Base-by-base conservation (phyloP, 2,797 vertebrate genomes). In the Erpetoichthys calabaricus region DNA sequence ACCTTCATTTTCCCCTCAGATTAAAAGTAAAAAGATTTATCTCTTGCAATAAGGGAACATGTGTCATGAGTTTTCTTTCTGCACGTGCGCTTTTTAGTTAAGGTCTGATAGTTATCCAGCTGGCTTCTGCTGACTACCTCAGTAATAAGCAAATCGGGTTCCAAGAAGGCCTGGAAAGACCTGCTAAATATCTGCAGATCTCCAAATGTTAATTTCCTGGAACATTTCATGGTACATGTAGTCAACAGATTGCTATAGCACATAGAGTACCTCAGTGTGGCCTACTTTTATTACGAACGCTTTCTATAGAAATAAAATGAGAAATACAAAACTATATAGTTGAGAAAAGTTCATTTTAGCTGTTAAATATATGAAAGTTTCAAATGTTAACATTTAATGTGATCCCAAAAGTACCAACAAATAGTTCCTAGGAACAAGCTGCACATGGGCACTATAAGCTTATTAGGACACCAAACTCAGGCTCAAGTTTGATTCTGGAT, bases 161-260 rank as follows among this genome's bases (percentile, higher is more conserved):
- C 59, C 64, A 59, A 61, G 65, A 65, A 62, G 66, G 45, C 63
- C 41, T 69, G 68, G 67, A 66, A 58, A 62, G 45, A 45, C 47
- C 52, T 58, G 51, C 50, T 51, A 42, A 49, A 60, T 4, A 60
- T 57, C 44, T 64, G 56, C 46, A 60, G 56, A 65, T 68, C 60
- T 63, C 67, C 63, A 69, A 74, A 66, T 68, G 64, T 45, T 57
- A 66, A 67, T 70, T 76, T 73, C 65, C 63, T 68, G 68, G 67
- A 70, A 70, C 60, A 59, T 59, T 58, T 63, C 41, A 54, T 49
- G 59, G 63, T 64, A 67, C 69, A 67, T 42, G 57, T 25, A 74
- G 61, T 71, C 69, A 69, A 68, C 61, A 69, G 62, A 66, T 67
- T 64, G 61, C 47, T 70, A 57, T 65, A 66, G 64, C 60, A 55